These are phyloP conservation scores for Apantesis nais DNA, from an alignment of 2,888 invertebrate species.

Conservation along the genomic window DNA sequence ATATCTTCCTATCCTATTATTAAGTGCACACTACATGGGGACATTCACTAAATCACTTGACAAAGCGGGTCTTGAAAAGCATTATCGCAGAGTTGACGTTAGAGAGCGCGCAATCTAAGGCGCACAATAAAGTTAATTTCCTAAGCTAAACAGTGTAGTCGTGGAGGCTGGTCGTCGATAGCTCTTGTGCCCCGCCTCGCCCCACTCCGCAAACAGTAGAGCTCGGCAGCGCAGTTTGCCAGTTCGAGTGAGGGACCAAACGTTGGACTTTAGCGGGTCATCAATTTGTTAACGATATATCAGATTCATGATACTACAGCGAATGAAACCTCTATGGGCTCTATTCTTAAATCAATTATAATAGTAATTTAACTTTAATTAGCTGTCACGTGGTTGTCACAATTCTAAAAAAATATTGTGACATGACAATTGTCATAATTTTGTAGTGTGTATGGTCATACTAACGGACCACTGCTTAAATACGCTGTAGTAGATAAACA, in stretches of 20 bases:
- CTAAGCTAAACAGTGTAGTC: constrained; percentile 60
- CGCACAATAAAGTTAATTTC: constrained; percentile 73
- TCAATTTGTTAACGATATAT: not conserved
- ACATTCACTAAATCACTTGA: constrained; percentile 42
- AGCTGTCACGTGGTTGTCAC: not conserved
- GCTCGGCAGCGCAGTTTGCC: constrained; percentile 11
- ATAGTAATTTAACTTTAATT: no score
- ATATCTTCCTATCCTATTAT: no score
- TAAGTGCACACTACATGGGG: constrained; percentile 18
- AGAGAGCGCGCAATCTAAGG: constrained; percentile 55
- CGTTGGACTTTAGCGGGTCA: not conserved
- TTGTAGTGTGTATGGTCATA: not conserved
- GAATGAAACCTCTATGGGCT: not conserved
- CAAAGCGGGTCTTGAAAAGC: constrained; percentile 36
- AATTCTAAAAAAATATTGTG: not conserved
- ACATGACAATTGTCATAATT: not conserved
- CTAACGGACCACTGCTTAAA: not conserved
- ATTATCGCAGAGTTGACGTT: constrained; percentile 32
- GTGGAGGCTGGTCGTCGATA: constrained; percentile 27
- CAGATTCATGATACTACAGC: not conserved
- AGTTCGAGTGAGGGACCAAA: constrained; percentile 18
- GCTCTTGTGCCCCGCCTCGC: constrained; percentile 22
- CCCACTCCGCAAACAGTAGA: constrained; percentile 31
- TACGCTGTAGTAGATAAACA: no score
- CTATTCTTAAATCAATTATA: not conserved